Base-by-base conservation (phyloP, 92 coral and sea anemone genomes). In the Palythoa grandis region DNA sequence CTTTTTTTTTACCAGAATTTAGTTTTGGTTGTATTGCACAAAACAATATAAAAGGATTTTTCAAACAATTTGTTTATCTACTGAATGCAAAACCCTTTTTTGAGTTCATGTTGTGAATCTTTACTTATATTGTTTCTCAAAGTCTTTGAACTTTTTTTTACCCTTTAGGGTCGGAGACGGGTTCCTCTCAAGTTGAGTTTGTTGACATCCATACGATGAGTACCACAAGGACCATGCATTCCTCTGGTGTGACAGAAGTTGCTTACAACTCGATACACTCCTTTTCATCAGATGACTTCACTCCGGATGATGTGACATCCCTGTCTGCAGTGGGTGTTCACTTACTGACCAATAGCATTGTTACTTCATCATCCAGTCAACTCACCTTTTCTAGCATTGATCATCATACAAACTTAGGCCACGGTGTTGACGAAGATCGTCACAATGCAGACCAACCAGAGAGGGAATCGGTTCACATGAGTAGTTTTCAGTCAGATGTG, bases 251-350 rank as follows among this genome's bases (percentile, higher is more conserved):
- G 66, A 58, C 94, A 7, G 95, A 92, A 47, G 93, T 95, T 52
- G 91, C 97, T 35, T 96, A 96, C 91, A 87, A 95, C 16, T 91
- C 95, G 20, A 97, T 97, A 50, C 93, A 92, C 40, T 71, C 98
- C 17, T 97, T 97, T 39, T 87, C 94, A 52, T 90, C 95, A 20
- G 93, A 91, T 17, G 96, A 95, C 58, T 95, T 95, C 76, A 88
- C 88, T 83, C 83, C 95, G 2, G 95, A 92, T 60, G 99, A 96
- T 72, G 98, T 93, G 48, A 75, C 95, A 1, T 88, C 97, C 20
- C 92, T 95, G 37, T 86, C 98, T 63, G 90, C 90, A 38, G 95
- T 93, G 72, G 91, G 96, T 65, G 95, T 91, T 66, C 95, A 90
- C 52, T 89, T 96, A 57, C 92, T 76, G 8, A 82, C 90, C 56